Percentiles rank a stretch among this genome's conserved stretches.
These are phyloP conservation scores for Spicauda simplicius DNA, from an alignment of 2,888 invertebrate species.

Conservation along the genomic window DNA sequence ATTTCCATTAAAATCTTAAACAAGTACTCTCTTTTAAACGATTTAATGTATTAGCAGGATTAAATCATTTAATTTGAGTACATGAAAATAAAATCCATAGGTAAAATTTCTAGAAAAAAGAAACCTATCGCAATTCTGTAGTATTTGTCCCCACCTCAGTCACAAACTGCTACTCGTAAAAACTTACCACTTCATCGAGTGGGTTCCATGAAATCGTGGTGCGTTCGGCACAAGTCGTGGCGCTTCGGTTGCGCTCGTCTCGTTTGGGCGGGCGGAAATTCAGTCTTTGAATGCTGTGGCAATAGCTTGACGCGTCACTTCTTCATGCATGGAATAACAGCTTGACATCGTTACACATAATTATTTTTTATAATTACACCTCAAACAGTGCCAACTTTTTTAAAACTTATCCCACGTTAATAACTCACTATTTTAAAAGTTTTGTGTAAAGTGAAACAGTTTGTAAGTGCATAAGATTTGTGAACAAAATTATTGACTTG, in stretches of 20 bases:
- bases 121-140: slow-evolving; percentile 59
- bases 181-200: slow-evolving; percentile 83
- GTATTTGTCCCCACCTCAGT: slow-evolving; percentile 69
- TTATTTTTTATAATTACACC: slow-evolving; percentile 53
- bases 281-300: slow-evolving; percentile 62
- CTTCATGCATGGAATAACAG: slow-evolving; percentile 46
- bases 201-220: slow-evolving; percentile 71
- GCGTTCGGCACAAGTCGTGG: slow-evolving; percentile 47
- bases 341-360: slow-evolving; percentile 66
- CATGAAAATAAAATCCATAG: too few relatives aligned
- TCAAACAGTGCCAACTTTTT: slow-evolving; percentile 42
- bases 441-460: slow-evolving; percentile 55
- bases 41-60: too few relatives aligned
- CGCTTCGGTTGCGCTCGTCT: slow-evolving; percentile 57
- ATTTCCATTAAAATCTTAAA: too few relatives aligned
- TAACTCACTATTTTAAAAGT: slow-evolving; percentile 13
- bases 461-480: slow-evolving; percentile 65
- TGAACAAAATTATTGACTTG: slow-evolving; percentile 65
- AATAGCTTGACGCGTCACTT: slow-evolving; percentile 54
- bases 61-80: too few relatives aligned
- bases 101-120: background rate
- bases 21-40: too few relatives aligned
- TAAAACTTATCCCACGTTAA: slow-evolving; percentile 1
- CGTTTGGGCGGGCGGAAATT: slow-evolving; percentile 71
- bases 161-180: slow-evolving; percentile 72